Base-by-base conservation (phyloP, 2,888 invertebrate species). In the Tetranychus truncatus region DNA sequence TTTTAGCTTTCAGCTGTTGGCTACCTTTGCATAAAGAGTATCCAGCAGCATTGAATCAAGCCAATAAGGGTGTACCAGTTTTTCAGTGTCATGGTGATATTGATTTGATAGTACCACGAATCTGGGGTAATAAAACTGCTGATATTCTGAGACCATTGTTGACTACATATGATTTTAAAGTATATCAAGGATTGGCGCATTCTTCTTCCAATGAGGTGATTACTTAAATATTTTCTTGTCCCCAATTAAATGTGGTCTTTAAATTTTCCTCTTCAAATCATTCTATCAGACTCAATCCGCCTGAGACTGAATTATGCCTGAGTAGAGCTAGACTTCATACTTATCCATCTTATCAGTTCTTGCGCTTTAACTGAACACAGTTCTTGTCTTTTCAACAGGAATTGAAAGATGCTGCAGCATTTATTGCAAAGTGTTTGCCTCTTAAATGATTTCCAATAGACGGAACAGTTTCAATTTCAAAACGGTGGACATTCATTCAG, bases 21-120 rank as follows among this genome's bases (percentile, higher is more conserved):
- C 84, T 97, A 81, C 96, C 96, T 5, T 84, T 95, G 79, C 90
- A 92, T 84, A 89, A 91, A 82, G 87, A 88, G 80, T 92, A 94
- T 81, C 92, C 92, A 15, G 87, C 79, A 75, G 87, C 87, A 81
- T 81, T 83, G 82, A 66, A 44, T 44, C 21, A 21, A 11, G 20
- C 69, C 72, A 86, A 86, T 80, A 84, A 80, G 79, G 82, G 84
- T 75, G 85, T 85, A 72, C 86, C 86, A n/a, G 83, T 96, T 78
- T 87, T 97, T 79, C 94, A 95, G 85, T 95, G 95, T 80, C 99
- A 99, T 83, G 99, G 99, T 15, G 91, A 92, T 81, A 89, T 89
- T 80, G 99, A 99, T 85, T 93, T 92, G n/a, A 11, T 72, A 15
- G 72, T 72, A 5, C 44, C 45, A 45, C 15, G n/a, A 18, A 45